A percentile compares a stretch with the other conserved stretches of the same genome.
phyloP scores from a whole-genome alignment of 2,797 vertebrate genomes.

The Labeo calbasu region DNA sequence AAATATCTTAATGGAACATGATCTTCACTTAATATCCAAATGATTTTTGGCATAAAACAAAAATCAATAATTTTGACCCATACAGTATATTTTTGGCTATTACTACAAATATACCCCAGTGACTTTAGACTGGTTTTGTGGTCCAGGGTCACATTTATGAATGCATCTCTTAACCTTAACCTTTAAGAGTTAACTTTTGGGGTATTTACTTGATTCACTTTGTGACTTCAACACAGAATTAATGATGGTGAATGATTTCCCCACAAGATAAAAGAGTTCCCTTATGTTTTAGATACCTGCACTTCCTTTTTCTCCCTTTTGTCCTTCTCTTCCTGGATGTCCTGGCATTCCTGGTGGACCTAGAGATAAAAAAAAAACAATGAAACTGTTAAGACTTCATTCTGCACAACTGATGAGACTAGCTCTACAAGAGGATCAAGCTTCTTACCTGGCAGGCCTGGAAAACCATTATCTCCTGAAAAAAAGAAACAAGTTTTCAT shows the following conservation, averaged over 20 bases:
- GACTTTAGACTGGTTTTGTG: no score
- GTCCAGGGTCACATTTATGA: neutral
- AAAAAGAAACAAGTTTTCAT: constrained; percentile 1
- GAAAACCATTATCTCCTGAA: constrained; percentile 86
- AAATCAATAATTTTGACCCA: no score
- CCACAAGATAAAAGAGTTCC: neutral
- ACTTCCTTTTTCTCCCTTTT: constrained; percentile 92
- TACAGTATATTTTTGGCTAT: no score
- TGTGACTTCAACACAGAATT: neutral
- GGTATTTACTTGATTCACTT: neutral
- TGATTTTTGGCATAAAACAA: no score
- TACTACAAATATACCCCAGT: no score
- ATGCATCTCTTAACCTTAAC: neutral
- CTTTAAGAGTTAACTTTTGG: no score
- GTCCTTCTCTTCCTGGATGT: constrained; percentile 85
- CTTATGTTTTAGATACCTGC: constrained; percentile 76
- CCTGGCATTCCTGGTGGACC: constrained; percentile 83
- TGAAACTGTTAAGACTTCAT: constrained; percentile 23
- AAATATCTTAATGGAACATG: no score
- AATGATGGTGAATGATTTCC: neutral
- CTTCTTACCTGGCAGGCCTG: constrained; percentile 85
- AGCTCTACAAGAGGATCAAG: neutral
- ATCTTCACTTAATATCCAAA: no score
- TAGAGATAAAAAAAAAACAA: constrained; percentile 66
- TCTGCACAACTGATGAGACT: neutral